Evolutionary conservation across 2,888 invertebrate species (phyloP), one percentile per base, ranked within the genome.

Genomic region (Buathra laborator): DNA sequence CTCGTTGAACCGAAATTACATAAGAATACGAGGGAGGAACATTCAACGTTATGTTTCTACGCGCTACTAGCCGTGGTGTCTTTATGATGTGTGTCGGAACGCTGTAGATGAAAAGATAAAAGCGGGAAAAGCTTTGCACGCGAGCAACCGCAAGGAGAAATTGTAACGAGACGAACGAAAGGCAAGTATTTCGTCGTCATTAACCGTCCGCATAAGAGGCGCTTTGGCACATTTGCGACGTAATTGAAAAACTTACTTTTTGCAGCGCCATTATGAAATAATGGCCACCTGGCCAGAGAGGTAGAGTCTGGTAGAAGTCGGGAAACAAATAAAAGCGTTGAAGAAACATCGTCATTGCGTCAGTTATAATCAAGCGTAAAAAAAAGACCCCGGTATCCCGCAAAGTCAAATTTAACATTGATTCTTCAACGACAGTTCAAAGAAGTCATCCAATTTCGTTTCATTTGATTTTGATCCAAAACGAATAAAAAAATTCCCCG

Each of bases 241-340:
- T 77, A 72, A 77, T 82, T 72, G 77, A 77, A 77, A 82, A 82
- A 77, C 51, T 10, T 29, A 14, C 29, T 10, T 14, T 82, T 70
- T 72, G 24, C 46, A 71, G 67, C 46, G 46, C 77, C 59, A 72
- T 77, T 77, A 37, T 37, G 67, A 72, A 72, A 66, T 77, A 77
- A 77, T 72, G 56, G 71, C 51, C 77, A 66, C 46, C 82, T 77
- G 53, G 46, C 37, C 56, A 46, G 46, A 59, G n/a, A 37, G 37
- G 2, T 1, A 37, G 37, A 37, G 37, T 1, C 5, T 4, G 37
- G 7, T 37, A 9, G 37, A 29, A 82, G 43, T 82, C 59, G 71
- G 19, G 70, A 71, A 56, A 56, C 16, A 48, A 48, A 14, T 2
- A 24, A 24, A 12, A 56, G 10, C 56, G 3, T 56, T 10, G 4